Percentiles rank a stretch among this genome's conserved stretches.
Evolutionary conservation across 2,113 vertebrate species (phyloP).

Genomic region (Euleptes europaea): DNA sequence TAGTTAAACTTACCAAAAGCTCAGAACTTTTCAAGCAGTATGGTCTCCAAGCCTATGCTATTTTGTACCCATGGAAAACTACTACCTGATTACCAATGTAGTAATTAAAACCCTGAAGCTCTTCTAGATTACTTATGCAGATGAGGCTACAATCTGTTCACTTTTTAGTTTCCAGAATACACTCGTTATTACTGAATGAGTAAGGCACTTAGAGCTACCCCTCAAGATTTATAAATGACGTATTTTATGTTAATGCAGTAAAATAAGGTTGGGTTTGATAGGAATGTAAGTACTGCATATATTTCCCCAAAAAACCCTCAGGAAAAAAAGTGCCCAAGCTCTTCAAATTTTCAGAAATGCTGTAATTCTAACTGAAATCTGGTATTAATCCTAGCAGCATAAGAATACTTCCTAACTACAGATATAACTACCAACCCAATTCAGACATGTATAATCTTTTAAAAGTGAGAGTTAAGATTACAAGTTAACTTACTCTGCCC

Average conservation of each 20-base stretch:
- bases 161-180: not conserved
- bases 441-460: not conserved
- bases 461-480: slow-evolving; percentile 24
- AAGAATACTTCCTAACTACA: not conserved
- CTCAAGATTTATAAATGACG: no score
- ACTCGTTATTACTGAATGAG: no score
- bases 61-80: not conserved
- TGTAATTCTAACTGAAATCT: not conserved
- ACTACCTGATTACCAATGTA: not conserved
- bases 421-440: not conserved
- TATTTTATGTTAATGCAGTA: no score
- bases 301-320: no score
- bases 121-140: not conserved
- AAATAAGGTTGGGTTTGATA: no score
- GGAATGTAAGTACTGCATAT: no score
- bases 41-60: not conserved
- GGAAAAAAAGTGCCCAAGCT: no score
- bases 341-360: not conserved
- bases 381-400: not conserved
- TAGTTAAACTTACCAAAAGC: not conserved
- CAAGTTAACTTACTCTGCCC: slow-evolving; percentile 85
- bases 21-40: not conserved
- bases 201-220: no score
- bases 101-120: not conserved
- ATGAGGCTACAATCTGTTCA: not conserved